phyloP scores from a whole-genome alignment of 2,113 vertebrate genomes.

The Eurystomus gularis region DNA sequence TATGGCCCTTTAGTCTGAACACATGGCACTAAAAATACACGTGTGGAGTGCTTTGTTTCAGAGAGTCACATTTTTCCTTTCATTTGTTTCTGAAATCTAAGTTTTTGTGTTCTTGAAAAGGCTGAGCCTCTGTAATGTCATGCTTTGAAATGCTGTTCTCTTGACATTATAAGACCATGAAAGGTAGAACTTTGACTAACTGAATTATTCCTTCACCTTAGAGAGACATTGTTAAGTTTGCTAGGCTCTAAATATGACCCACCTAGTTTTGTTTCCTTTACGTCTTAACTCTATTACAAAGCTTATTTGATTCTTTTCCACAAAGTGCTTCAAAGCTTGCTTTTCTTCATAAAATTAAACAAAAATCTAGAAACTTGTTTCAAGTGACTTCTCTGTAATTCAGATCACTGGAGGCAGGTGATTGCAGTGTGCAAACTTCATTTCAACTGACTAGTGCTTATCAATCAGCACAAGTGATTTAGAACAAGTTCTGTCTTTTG shows the following conservation, averaged over 20 bases:
- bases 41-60: background rate
- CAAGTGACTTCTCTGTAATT: background rate
- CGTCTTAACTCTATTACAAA: background rate
- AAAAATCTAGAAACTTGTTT: background rate
- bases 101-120: constrained; percentile 52
- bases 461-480: background rate
- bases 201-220: constrained; percentile 32
- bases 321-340: background rate
- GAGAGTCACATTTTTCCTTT: constrained; percentile 1
- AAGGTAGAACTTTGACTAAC: constrained; percentile 24
- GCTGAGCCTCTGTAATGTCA: background rate
- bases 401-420: background rate
- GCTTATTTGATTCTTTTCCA: background rate
- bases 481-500: constrained; percentile 15
- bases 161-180: constrained; percentile 32
- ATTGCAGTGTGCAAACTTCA: background rate
- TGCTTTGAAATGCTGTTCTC: constrained; percentile 60
- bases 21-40: constrained; percentile 21
- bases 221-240: constrained; percentile 1
- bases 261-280: constrained; percentile 13
- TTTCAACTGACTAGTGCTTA: background rate
- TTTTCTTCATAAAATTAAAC: background rate
- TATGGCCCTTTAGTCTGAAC: background rate
- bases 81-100: constrained; percentile 62
- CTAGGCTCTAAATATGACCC: constrained; percentile 24